Evolutionary conservation across 2,797 vertebrate genomes (phyloP).

Genomic region (Chiroxiphia lanceolata): DNA sequence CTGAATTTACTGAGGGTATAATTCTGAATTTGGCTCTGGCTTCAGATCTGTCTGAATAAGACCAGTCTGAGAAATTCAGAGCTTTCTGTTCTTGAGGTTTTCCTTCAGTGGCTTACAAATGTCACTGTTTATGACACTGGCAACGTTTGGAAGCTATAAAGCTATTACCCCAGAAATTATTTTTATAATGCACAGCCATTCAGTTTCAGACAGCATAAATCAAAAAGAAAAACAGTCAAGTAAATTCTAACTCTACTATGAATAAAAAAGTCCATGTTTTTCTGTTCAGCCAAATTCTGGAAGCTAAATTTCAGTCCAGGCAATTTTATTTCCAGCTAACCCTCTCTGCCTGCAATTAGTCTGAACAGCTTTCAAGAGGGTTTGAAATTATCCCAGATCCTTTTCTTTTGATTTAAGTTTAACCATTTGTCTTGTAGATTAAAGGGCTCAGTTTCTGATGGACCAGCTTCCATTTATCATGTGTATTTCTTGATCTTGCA

Average conservation of each 20-base stretch:
- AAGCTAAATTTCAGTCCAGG: neutral
- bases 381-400: neutral
- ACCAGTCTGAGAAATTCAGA: slow-evolving; percentile 22
- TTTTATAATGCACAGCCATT: slow-evolving; percentile 34
- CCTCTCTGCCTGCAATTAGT: neutral
- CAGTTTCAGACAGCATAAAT: neutral
- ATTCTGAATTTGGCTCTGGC: slow-evolving; percentile 24
- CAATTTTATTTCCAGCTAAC: slow-evolving; percentile 29
- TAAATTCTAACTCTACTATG: neutral
- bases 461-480: neutral
- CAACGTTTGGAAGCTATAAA: slow-evolving; percentile 48
- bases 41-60: slow-evolving; percentile 23
- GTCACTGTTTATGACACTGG: slow-evolving; percentile 55
- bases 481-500: slow-evolving; percentile 6
- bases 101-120: slow-evolving; percentile 39
- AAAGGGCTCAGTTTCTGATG: neutral
- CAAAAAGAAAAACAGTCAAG: neutral
- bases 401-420: slow-evolving; percentile 13
- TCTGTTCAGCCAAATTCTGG: neutral
- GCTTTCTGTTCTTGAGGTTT: slow-evolving; percentile 35
- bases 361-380: neutral
- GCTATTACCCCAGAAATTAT: slow-evolving; percentile 41
- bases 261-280: neutral
- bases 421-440: slow-evolving; percentile 9
- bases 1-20: slow-evolving; percentile 14